phyloP scores from a whole-genome alignment of 1,140 invertebrate genomes.

The Musca vetustissima region DNA sequence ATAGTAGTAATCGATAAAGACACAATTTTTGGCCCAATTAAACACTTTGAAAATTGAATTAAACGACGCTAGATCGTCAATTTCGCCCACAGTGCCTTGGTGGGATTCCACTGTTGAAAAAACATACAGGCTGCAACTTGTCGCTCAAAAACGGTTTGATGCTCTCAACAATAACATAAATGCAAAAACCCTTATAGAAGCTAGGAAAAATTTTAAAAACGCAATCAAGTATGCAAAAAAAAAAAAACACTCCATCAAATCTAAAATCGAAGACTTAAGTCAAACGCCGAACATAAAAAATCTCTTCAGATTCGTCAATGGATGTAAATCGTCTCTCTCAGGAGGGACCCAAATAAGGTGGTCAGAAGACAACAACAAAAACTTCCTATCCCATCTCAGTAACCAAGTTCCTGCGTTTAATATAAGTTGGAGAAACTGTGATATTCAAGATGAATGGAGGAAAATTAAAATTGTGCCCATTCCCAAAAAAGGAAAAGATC shows the following conservation, averaged over 20 bases:
- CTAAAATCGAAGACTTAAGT: not conserved
- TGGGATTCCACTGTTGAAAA: not conserved
- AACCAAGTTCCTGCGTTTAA: conserved; percentile 6
- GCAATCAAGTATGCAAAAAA: not conserved
- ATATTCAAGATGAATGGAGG: not conserved
- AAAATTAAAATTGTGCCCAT: conserved; percentile 9
- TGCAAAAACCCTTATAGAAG: not conserved
- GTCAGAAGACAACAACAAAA: no score
- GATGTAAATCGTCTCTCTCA: not conserved
- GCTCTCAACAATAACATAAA: not conserved
- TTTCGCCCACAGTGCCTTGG: no score
- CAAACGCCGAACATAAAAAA: not conserved
- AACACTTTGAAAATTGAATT: no score
- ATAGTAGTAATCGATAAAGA: no score
- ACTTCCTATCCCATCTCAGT: not conserved
- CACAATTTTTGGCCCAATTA: no score
- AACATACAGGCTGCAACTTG: not conserved
- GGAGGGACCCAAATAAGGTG: no score
- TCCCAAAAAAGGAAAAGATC: conserved; percentile 2
- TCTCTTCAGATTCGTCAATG: not conserved
- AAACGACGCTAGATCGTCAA: no score
- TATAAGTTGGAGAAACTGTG: not conserved
- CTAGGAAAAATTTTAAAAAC: not conserved
- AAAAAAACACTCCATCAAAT: not conserved
- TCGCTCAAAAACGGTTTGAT: not conserved